phyloP scores from a whole-genome alignment of 2,888 invertebrate species.

The Meiosimyza platycephala region DNA sequence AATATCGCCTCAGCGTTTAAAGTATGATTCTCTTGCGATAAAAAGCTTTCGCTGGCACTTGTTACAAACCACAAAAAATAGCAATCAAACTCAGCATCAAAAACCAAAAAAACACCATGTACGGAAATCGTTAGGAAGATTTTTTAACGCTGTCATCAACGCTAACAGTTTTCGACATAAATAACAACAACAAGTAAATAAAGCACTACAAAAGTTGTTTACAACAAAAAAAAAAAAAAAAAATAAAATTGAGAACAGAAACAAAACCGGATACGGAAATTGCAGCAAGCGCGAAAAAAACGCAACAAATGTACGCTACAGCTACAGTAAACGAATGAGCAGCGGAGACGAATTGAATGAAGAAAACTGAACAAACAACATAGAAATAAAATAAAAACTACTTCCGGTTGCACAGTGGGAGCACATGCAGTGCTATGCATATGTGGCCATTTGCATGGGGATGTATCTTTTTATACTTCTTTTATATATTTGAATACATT shows the following conservation, averaged over 20 bases:
- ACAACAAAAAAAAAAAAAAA: too few relatives aligned
- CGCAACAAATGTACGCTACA: background rate
- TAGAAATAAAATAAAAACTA: conserved; percentile 35
- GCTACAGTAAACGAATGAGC: too few relatives aligned
- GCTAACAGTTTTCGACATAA: background rate
- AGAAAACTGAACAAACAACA: background rate
- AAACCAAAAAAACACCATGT: background rate
- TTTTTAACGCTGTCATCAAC: conserved; percentile 24
- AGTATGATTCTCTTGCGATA: too few relatives aligned
- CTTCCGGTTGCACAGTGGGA: conserved; percentile 16
- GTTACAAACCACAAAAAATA: background rate
- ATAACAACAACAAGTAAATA: conserved; percentile 5
- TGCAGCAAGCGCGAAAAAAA: conserved; percentile 31
- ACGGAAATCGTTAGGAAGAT: conserved; percentile 25
- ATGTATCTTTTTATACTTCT: too few relatives aligned
- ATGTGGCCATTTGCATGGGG: too few relatives aligned
- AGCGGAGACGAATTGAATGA: conserved; percentile 12
- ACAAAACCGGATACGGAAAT: conserved; percentile 31
- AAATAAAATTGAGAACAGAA: background rate
- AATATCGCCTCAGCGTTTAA: too few relatives aligned
- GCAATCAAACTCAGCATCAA: background rate
- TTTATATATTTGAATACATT: too few relatives aligned
- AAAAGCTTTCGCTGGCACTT: too few relatives aligned
- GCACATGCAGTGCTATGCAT: too few relatives aligned
- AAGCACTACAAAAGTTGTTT: background rate